Evolutionary conservation across 2,888 invertebrate genomes (phyloP).

Genomic region (Synergus japonicus): DNA sequence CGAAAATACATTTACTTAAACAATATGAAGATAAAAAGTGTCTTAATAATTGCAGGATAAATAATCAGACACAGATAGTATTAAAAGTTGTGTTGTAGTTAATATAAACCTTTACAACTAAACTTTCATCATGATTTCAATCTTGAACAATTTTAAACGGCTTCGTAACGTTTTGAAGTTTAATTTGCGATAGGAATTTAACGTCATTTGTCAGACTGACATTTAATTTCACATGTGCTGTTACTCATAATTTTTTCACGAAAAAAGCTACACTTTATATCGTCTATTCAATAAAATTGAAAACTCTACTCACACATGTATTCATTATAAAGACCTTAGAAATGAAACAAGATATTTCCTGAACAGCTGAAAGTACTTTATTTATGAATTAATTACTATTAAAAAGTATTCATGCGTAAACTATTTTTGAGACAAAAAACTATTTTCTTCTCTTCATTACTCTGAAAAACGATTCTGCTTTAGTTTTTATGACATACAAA

Average conservation of each 20-base stretch:
- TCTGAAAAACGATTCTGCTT: constrained; percentile 7
- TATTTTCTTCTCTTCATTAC: neutral
- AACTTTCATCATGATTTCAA: neutral
- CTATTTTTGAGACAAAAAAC: neutral
- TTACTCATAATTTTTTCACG: neutral
- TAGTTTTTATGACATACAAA: neutral
- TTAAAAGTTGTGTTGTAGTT: neutral
- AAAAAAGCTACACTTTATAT: constrained; percentile 15
- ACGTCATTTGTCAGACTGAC: constrained; percentile 3
- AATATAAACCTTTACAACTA: no score
- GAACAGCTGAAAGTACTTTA: neutral
- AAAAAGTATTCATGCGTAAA: neutral
- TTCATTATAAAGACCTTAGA: no score
- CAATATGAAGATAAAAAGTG: no score
- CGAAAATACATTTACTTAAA: no score
- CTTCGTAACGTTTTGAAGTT: constrained; percentile 4
- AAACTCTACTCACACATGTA: no score
- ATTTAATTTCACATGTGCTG: constrained; percentile 24
- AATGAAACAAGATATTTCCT: no score
- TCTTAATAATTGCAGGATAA: no score
- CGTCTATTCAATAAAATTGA: neutral
- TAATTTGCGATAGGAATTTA: neutral
- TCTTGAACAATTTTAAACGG: neutral
- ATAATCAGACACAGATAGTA: no score
- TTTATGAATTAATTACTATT: neutral